Percentiles rank a stretch among this genome's conserved stretches.
These are phyloP conservation scores for Andrena haemorrhoa DNA, from an alignment of 2,888 invertebrate species.

Conservation along the genomic window DNA sequence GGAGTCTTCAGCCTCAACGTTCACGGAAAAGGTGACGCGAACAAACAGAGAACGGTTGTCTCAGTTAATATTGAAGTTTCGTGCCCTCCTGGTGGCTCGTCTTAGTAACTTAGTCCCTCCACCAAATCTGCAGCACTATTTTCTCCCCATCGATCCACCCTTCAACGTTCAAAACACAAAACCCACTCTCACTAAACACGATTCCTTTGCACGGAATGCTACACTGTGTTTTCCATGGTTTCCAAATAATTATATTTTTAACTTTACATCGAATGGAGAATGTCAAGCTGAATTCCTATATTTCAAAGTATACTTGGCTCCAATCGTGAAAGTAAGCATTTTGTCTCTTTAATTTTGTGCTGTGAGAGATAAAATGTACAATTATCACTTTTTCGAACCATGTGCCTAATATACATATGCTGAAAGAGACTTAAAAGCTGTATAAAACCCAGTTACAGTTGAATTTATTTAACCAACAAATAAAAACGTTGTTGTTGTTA, in stretches of 20 bases:
- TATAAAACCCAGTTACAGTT: no score
- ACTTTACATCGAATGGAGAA: background rate
- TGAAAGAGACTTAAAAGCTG: no score
- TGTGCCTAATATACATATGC: no score
- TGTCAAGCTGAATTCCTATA: no score
- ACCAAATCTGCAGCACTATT: conserved; percentile 3
- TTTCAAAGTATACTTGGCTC: no score
- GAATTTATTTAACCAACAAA: no score
- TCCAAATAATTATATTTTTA: background rate
- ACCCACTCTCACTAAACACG: background rate
- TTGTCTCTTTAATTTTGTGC: background rate
- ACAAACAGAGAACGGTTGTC: conserved; percentile 74
- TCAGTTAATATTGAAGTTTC: conserved; percentile 81
- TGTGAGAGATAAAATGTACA: background rate
- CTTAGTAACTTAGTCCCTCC: conserved; percentile 35
- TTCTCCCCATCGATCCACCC: background rate
- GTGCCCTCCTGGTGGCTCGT: conserved; percentile 57
- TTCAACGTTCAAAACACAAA: conserved; percentile 8
- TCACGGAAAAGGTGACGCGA: conserved; percentile 70
- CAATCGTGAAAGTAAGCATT: conserved; percentile 5
- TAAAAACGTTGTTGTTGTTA: no score
- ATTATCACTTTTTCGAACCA: no score
- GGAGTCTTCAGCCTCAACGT: conserved; percentile 39
- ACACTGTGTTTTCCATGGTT: background rate
- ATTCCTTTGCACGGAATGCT: no score